Conservation (phyloP, 2,113 vertebrate genomes). For the Nannospalax galili region DNA sequence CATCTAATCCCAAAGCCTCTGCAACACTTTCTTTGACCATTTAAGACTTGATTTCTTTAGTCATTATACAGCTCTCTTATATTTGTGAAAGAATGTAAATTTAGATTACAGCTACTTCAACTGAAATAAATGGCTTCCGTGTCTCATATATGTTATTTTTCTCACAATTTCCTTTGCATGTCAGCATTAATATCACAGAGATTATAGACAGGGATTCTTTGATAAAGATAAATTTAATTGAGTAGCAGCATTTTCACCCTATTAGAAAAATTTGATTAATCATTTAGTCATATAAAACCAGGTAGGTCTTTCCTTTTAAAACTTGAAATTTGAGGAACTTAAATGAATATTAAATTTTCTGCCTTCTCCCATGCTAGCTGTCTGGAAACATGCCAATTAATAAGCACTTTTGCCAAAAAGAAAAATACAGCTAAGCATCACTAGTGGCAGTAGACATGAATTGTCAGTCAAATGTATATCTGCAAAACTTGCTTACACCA, state of each 20-base stretch:
- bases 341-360: conserved; percentile 63
- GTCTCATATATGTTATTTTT: conserved; percentile 30
- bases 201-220: conserved; percentile 6
- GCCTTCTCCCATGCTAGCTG: neutral
- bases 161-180: conserved; percentile 45
- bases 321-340: conserved; percentile 32
- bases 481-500: neutral
- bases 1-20: conserved; percentile 48
- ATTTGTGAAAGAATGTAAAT: conserved; percentile 66
- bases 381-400: conserved; percentile 51
- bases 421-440: neutral
- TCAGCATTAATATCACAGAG: conserved; percentile 47
- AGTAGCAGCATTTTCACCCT: conserved; percentile 5
- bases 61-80: neutral
- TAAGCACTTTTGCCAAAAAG: neutral
- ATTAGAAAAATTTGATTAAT: conserved; percentile 64
- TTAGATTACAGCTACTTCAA: conserved; percentile 37
- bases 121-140: conserved; percentile 31
- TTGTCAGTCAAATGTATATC: neutral
- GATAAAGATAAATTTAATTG: conserved; percentile 66
- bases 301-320: conserved; percentile 45
- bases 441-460: neutral
- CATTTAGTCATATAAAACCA: conserved; percentile 56
- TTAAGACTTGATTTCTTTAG: conserved; percentile 57
- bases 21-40: neutral